Percentiles rank a stretch among this genome's conserved stretches.
Conservation (phyloP, 1,140 invertebrate genomes). For the Ylistrum balloti region DNA sequence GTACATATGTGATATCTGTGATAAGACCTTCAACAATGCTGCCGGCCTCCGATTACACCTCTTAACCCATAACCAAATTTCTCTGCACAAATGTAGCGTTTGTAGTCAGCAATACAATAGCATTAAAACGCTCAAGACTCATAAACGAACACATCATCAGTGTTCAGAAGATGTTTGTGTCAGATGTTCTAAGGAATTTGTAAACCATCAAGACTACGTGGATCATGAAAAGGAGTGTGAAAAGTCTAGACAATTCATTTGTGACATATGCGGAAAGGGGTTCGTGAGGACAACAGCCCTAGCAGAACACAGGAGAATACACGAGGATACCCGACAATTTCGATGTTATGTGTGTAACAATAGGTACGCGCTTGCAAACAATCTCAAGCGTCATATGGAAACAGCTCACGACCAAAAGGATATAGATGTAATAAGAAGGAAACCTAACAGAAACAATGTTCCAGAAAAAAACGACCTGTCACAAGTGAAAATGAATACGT, state of each 20-base stretch:
- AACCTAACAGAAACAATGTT: neutral
- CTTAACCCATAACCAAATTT: neutral
- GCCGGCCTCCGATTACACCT: neutral
- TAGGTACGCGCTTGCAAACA: neutral
- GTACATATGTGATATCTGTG: neutral
- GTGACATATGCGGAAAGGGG: neutral
- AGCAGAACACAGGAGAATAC: neutral
- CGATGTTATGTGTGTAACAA: neutral
- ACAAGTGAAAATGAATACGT: neutral
- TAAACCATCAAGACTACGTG: neutral
- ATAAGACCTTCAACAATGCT: neutral
- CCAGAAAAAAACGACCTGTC: neutral
- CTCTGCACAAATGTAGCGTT: neutral
- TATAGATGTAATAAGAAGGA: neutral
- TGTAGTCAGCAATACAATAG: neutral
- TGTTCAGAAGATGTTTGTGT: neutral
- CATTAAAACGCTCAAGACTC: neutral
- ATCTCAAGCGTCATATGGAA: slow-evolving; percentile 5
- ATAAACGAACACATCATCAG: neutral
- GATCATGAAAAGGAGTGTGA: neutral
- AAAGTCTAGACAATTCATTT: neutral
- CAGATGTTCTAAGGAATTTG: neutral
- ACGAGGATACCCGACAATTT: neutral
- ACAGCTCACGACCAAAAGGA: neutral
- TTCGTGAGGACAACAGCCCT: neutral